Percentiles rank a stretch among this genome's conserved stretches.
These are phyloP conservation scores for Limenitis camilla DNA, from an alignment of 2,888 invertebrate genomes.

Conservation along the genomic window DNA sequence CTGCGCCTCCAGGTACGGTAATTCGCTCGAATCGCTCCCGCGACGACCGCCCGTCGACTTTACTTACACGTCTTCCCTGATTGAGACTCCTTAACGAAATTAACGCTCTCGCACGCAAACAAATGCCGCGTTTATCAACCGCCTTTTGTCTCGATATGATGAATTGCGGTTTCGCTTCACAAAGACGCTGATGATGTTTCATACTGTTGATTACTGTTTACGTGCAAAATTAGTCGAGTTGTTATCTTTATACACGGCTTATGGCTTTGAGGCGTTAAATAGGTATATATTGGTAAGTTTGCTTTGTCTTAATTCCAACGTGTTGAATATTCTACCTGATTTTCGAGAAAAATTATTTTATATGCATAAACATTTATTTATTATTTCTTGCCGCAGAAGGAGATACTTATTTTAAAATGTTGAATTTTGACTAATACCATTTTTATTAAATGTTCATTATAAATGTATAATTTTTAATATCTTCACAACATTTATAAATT, in stretches of 20 bases:
- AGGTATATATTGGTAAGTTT: constrained; percentile 49
- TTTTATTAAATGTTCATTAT: too few species aligned
- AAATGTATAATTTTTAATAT: too few species aligned
- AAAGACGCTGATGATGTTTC: constrained; percentile 64
- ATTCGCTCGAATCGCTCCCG: constrained; percentile 65
- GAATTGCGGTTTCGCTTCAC: constrained; percentile 64
- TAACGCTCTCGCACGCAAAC: constrained; percentile 68
- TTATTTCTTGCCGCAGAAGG: too few species aligned
- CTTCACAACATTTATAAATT: too few species aligned
- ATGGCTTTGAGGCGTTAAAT: constrained; percentile 27
- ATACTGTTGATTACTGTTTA: constrained; percentile 63
- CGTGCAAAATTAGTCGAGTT: constrained; percentile 54
- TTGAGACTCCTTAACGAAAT: constrained; percentile 73
- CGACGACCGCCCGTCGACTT: constrained; percentile 57
- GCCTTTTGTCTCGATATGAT: constrained; percentile 70
- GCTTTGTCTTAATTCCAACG: constrained; percentile 44
- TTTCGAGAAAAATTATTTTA: too few species aligned
- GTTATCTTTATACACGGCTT: constrained; percentile 31
- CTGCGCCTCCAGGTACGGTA: constrained; percentile 67
- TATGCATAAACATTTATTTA: too few species aligned
- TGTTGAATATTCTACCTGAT: too few species aligned
- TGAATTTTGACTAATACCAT: too few species aligned
- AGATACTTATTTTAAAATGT: too few species aligned
- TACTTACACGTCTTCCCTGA: constrained; percentile 62
- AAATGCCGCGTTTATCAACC: constrained; percentile 54